Base-by-base conservation (phyloP, 2,888 invertebrate genomes). In the Neoascia interrupta region DNA sequence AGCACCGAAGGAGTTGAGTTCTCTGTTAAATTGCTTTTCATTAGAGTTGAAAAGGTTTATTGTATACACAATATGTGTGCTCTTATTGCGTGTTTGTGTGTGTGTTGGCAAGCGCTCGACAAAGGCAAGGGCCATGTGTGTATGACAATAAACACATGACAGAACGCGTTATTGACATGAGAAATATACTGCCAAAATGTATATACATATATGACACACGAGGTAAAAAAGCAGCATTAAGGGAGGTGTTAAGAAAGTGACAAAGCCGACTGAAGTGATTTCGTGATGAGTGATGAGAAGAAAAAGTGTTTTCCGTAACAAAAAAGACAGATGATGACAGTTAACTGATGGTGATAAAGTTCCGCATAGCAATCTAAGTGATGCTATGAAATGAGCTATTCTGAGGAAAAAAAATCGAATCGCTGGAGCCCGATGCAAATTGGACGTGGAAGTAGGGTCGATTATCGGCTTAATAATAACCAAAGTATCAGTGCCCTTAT, bases 1-100 rank as follows among this genome's bases (percentile, higher is more conserved):
- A 41, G 47, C 13, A 58, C 31, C 34, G 58, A 51, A 58, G 58
- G 58, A 63, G 63, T 56, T 53, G 8, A 64, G 51, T 76, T 64
- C 45, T 45, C 76, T 58, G 70, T 76, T 41, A 76, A 76, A 76
- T 76, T 72, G 72, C 64, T 76, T 72, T 76, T 76, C 76, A 76
- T 76, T 76, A 76, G 53, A 64, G 53, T 66, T 76, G 64, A 76
- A 76, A 72, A 54, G 76, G 72, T 76, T 72, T 64, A 70, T 75
- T 75, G 69, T 70, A 63, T 41, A 41, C n/a, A n/a, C n/a, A n/a
- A n/a, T n/a, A n/a, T n/a, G n/a, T 56, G 23, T 47, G 51, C 45
- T 31, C n/a, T 37, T 43, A 53, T 75, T 63, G 51, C 69, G 37
- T 26, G 4, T n/a, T 3, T 31, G 31, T 31, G 26, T 5, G 26